Conservation (phyloP, 1,140 invertebrate genomes). For the Cheumatopsyche charites region DNA sequence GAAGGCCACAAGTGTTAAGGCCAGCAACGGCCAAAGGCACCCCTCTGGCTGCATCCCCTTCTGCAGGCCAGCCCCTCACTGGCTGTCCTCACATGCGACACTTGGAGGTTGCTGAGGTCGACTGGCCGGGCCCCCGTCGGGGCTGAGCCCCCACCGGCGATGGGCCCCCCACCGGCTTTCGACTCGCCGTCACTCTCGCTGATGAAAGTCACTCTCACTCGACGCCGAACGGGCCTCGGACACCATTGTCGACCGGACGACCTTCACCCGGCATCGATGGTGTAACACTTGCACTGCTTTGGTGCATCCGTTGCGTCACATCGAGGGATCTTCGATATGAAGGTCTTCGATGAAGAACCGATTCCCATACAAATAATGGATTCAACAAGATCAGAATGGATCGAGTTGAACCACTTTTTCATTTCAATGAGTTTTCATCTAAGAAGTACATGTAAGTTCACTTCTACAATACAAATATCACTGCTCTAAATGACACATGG, state of each 20-base stretch:
- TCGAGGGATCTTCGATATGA: no score
- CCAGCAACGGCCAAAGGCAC: neutral
- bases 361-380: no score
- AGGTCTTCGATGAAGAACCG: no score
- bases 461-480: no score
- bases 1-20: neutral
- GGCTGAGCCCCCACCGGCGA: neutral
- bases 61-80: no score
- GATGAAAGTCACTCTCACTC: constrained; percentile 23
- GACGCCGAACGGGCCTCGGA: neutral
- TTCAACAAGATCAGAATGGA: no score
- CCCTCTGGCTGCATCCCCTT: no score
- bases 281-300: constrained; percentile 12
- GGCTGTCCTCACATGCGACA: no score
- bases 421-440: no score
- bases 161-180: neutral
- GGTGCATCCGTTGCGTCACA: neutral
- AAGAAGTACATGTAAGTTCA: no score
- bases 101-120: neutral
- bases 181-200: constrained; percentile 26
- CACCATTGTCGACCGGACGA: neutral
- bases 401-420: no score
- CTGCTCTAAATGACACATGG: no score
- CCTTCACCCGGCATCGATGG: constrained; percentile 30
- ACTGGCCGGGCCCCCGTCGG: neutral